Percentiles rank a stretch among this genome's conserved stretches.
Conservation (phyloP, 1,140 invertebrate genomes). For the Apis laboriosa region DNA sequence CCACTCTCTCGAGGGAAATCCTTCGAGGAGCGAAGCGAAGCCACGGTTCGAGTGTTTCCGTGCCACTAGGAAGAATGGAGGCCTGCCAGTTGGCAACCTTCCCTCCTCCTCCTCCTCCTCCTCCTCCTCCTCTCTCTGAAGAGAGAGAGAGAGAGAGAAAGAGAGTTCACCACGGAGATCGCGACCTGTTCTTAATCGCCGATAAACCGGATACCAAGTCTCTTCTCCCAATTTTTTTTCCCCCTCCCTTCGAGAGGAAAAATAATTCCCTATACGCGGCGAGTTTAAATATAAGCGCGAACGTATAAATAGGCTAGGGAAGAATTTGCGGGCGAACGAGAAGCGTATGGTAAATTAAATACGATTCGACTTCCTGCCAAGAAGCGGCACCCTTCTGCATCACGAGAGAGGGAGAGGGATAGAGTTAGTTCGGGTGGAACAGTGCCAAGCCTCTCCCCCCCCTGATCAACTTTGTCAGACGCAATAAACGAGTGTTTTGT, state of each 20-base stretch:
- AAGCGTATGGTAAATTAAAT: constrained; percentile 46
- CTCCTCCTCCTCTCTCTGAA: neutral
- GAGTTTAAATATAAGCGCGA: constrained; percentile 22
- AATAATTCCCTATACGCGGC: too few relatives aligned
- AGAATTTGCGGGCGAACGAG: constrained; percentile 36
- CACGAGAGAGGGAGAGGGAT: neutral
- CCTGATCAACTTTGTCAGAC: constrained; percentile 52
- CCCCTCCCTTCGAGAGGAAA: neutral
- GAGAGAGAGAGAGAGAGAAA: neutral
- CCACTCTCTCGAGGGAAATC: constrained; percentile 5
- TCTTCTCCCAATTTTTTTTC: too few relatives aligned
- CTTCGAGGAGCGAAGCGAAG: neutral
- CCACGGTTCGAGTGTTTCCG: neutral
- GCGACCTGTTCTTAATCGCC: neutral
- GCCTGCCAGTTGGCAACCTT: constrained; percentile 32
- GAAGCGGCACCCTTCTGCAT: constrained; percentile 11
- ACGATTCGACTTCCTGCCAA: constrained; percentile 49
- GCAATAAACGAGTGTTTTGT: constrained; percentile 51
- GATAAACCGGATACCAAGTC: neutral
- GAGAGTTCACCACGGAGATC: neutral
- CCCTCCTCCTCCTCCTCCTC: neutral
- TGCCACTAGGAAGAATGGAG: constrained; percentile 1
- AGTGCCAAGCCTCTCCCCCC: neutral
- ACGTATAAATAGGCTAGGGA: constrained; percentile 32
- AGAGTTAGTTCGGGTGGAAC: neutral